A percentile compares a stretch with the other conserved stretches of the same genome.
Evolutionary conservation across 2,888 invertebrate genomes (phyloP).

Genomic region (Eupithecia inturbata): DNA sequence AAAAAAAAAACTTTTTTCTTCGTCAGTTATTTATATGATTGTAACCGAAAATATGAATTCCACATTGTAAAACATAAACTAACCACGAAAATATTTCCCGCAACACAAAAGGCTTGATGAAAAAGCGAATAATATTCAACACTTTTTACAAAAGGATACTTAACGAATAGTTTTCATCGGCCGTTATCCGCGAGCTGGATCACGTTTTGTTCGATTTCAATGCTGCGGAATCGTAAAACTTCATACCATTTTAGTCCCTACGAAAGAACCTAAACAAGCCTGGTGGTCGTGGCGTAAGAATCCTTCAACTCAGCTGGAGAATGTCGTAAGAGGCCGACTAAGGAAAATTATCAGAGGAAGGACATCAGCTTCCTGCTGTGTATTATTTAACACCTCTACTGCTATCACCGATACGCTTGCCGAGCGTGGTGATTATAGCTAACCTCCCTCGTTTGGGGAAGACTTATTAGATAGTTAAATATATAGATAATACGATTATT

Average conservation of each 20-base stretch:
- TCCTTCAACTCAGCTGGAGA: too few species aligned
- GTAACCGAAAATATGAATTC: neutral
- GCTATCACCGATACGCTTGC: too few species aligned
- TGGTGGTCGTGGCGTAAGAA: too few species aligned
- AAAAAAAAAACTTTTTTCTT: neutral
- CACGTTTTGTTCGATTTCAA: constrained; percentile 67
- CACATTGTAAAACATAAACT: constrained; percentile 9
- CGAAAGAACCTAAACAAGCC: too few species aligned
- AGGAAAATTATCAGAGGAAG: too few species aligned
- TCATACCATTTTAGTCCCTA: neutral
- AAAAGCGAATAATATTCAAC: constrained; percentile 52
- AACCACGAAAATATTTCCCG: constrained; percentile 3
- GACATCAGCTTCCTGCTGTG: too few species aligned
- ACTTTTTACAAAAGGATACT: constrained; percentile 67
- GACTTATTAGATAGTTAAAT: too few species aligned
- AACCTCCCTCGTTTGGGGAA: too few species aligned
- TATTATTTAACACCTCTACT: too few species aligned
- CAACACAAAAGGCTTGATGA: constrained; percentile 35
- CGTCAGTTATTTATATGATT: neutral
- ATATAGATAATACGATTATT: too few species aligned
- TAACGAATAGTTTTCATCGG: constrained; percentile 74
- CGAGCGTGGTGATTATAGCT: too few species aligned
- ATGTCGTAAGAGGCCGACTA: too few species aligned
- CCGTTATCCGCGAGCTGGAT: constrained; percentile 73
- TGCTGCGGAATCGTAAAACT: constrained; percentile 36